Percentiles rank a stretch among this genome's conserved stretches.
Conservation (phyloP, 37 sponge, comb jelly and placozoan species). For the Cliona cf. orientalis region DNA sequence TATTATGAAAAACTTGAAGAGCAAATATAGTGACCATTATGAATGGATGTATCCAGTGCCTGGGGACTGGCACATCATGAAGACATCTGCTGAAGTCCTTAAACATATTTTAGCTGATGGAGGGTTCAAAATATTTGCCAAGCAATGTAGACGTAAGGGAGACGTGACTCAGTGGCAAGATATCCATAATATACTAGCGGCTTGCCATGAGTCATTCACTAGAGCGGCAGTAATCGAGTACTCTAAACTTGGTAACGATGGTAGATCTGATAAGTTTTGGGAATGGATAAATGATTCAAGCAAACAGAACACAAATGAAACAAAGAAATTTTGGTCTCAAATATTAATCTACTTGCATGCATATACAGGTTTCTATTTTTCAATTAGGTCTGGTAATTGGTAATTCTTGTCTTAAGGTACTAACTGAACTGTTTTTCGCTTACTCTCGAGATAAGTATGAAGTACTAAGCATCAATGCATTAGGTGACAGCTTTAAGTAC, state of each 20-base stretch:
- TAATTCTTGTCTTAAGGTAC: constrained; percentile 4
- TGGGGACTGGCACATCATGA: constrained; percentile 21
- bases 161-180: constrained; percentile 20
- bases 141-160: neutral
- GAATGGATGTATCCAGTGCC: constrained; percentile 15
- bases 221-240: too few species aligned
- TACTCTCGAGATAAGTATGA: neutral
- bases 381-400: neutral
- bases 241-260: too few species aligned
- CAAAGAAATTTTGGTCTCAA: constrained; percentile 10
- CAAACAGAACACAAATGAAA: constrained; percentile 5
- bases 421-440: neutral
- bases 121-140: neutral
- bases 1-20: neutral
- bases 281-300: neutral
- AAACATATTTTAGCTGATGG: neutral
- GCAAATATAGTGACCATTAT: neutral
- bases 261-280: neutral
- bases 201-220: too few species aligned
- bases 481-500: neutral
- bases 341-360: neutral
- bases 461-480: neutral
- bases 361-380: constrained; percentile 23
- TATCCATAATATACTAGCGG: constrained; percentile 15
- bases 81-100: neutral